phyloP scores from a whole-genome alignment of 2,797 vertebrate species.

The Pantherophis alleghaniensis region DNA sequence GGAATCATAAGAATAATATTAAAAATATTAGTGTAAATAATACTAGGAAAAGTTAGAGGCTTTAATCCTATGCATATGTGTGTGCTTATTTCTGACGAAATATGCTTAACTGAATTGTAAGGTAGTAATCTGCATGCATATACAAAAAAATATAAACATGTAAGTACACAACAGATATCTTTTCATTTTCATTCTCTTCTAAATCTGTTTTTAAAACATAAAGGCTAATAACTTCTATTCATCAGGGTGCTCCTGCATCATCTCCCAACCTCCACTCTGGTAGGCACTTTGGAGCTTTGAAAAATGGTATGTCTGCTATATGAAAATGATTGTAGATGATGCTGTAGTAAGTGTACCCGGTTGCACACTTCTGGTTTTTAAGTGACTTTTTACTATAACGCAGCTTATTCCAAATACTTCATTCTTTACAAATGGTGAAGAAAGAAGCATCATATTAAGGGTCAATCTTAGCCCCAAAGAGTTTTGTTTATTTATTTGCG shows the following conservation, averaged over 20 bases:
- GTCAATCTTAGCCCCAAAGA: background rate
- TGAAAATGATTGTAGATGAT: background rate
- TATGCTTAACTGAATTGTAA: background rate
- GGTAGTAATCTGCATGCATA: background rate
- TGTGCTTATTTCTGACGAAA: background rate
- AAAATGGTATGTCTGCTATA: background rate
- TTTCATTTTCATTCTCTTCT: background rate
- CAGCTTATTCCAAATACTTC: background rate
- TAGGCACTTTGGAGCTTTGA: background rate
- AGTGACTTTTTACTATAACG: background rate
- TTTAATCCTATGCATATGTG: background rate
- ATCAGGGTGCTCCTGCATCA: background rate
- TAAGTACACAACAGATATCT: background rate
- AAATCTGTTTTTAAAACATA: background rate
- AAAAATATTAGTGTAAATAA: background rate
- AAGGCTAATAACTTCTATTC: background rate
- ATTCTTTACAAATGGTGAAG: background rate
- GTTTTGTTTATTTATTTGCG: background rate
- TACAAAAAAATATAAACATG: background rate
- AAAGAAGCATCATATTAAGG: background rate
- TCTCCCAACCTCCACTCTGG: background rate
- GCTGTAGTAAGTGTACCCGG: background rate
- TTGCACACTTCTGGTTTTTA: background rate
- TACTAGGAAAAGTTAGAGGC: background rate
- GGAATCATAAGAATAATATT: background rate